phyloP scores from a whole-genome alignment of 2,113 vertebrate species.

The Procavia capensis region DNA sequence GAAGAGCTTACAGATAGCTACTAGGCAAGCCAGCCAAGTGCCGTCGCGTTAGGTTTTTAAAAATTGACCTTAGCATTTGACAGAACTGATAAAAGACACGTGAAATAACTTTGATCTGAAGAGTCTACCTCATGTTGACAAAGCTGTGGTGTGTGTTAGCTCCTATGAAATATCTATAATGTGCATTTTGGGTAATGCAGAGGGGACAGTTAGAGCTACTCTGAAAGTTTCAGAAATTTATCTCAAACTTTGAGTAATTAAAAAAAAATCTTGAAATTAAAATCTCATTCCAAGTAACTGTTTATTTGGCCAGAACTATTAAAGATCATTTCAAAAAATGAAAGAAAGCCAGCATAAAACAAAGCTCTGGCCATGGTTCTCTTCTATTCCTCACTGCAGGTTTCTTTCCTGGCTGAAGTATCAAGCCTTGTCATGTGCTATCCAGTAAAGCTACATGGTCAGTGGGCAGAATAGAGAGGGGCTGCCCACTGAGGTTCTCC shows the following conservation, averaged over 20 bases:
- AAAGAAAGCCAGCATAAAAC: slow-evolving; percentile 13
- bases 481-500: neutral
- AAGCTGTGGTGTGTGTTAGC: accelerated
- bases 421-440: neutral
- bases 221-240: neutral
- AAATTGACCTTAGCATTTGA: neutral
- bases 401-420: neutral
- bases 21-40: neutral
- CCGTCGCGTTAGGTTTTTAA: neutral
- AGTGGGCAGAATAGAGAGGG: neutral
- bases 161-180: neutral
- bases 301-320: slow-evolving; percentile 13
- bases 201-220: neutral
- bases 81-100: neutral
- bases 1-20: neutral
- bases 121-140: neutral
- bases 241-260: slow-evolving; percentile 17
- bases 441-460: neutral
- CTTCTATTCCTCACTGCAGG: neutral
- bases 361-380: neutral
- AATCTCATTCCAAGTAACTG: neutral
- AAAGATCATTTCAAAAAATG: slow-evolving; percentile 30
- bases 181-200: accelerated
- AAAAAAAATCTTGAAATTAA: slow-evolving; percentile 12
- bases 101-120: neutral